Conservation (phyloP, 2,113 vertebrate genomes). For the Cygnus atratus region DNA sequence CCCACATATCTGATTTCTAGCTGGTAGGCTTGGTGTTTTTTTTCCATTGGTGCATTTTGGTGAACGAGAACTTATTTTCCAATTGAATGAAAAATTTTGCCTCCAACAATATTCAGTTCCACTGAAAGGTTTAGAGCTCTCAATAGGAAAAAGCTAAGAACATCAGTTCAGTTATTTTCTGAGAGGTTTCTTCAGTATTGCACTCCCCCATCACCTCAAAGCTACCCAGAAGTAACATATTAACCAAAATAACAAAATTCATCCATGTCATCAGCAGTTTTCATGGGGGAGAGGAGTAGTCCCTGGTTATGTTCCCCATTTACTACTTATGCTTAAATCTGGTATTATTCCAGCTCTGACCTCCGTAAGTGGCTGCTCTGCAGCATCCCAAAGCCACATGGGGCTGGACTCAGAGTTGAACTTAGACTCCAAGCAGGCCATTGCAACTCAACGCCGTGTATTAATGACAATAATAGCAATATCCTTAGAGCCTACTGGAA, state of each 20-base stretch:
- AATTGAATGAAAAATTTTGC: background rate
- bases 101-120: background rate
- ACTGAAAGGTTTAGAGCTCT: slow-evolving; percentile 2
- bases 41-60: background rate
- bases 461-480: background rate
- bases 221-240: background rate
- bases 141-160: background rate
- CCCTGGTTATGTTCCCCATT: background rate
- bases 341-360: background rate
- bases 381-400: background rate
- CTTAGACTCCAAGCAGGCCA: background rate
- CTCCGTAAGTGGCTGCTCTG: background rate
- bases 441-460: background rate
- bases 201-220: background rate
- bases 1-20: background rate
- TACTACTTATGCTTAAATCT: background rate
- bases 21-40: background rate
- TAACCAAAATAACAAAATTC: background rate
- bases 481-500: background rate
- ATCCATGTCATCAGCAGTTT: background rate
- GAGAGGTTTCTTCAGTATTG: background rate
- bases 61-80: background rate
- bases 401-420: background rate
- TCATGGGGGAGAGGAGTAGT: background rate
- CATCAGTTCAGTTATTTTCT: background rate